Conservation (phyloP, 53 echinoderm and acorn worm genomes). For the Stichopus horrens region DNA sequence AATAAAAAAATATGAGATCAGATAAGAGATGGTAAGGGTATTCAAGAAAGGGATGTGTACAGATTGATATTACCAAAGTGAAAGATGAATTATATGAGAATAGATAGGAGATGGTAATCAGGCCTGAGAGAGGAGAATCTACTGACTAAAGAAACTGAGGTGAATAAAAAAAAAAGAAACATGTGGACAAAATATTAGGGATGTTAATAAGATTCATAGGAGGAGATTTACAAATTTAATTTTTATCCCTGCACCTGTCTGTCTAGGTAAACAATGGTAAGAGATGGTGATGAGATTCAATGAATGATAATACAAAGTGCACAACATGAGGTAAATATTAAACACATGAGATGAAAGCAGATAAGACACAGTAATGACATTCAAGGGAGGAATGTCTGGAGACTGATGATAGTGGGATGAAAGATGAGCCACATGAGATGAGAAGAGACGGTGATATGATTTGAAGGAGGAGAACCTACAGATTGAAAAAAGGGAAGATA, state of each 20-base stretch:
- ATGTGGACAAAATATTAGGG: constrained; percentile 67
- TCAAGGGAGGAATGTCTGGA: constrained; percentile 66
- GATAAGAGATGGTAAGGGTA: constrained; percentile 58
- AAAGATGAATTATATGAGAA: constrained; percentile 52
- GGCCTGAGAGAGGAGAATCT: constrained; percentile 71
- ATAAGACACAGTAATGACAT: constrained; percentile 63
- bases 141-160: constrained; percentile 62
- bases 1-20: constrained; percentile 54
- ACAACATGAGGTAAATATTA: no score
- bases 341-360: not conserved
- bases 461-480: constrained; percentile 63
- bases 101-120: constrained; percentile 58
- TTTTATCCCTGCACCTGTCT: no score
- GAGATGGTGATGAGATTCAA: no score
- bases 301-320: no score
- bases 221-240: no score
- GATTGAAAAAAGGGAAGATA: constrained; percentile 61
- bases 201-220: constrained; percentile 3
- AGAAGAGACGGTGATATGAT: constrained; percentile 58
- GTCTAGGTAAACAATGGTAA: no score
- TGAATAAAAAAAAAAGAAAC: constrained; percentile 43
- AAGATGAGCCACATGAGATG: constrained; percentile 66
- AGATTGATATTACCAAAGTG: no score
- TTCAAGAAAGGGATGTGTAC: no score
- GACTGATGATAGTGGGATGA: constrained; percentile 70